Evolutionary conservation across 1,140 invertebrate genomes (phyloP).

Genomic region (Campodea augens): DNA sequence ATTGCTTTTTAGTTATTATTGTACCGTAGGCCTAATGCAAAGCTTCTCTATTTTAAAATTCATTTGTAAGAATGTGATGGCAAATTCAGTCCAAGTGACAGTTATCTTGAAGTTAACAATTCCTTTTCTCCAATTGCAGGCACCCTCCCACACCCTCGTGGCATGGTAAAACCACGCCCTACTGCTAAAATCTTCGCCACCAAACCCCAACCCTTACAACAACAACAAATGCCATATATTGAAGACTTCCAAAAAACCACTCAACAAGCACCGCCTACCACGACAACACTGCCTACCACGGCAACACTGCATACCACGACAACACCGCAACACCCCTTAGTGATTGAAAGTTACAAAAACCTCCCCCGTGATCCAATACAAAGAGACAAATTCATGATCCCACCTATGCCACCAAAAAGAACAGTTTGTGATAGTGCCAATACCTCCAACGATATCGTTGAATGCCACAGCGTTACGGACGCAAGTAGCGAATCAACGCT

Average conservation of each 20-base stretch:
- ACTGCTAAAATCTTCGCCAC: conserved; percentile 62
- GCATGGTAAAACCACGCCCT: conserved; percentile 56
- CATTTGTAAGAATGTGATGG: too few species aligned
- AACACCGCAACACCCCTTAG: conserved; percentile 41
- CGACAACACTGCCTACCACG: too few species aligned
- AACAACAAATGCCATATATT: too few species aligned
- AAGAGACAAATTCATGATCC: not conserved
- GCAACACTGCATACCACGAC: too few species aligned
- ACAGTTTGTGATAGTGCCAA: not conserved
- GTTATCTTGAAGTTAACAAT: too few species aligned
- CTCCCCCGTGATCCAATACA: not conserved
- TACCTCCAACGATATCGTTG: not conserved
- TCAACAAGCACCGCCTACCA: conserved; percentile 22
- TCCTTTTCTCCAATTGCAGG: too few species aligned
- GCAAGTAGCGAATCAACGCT: not conserved
- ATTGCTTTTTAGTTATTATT: too few species aligned
- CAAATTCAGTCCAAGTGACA: too few species aligned
- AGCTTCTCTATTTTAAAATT: too few species aligned
- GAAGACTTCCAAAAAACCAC: not conserved
- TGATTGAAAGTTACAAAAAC: conserved; percentile 6
- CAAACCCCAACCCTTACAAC: conserved; percentile 16
- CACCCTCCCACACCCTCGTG: conserved; percentile 62
- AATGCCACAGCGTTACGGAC: not conserved
- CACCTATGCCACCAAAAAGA: not conserved
- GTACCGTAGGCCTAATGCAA: too few species aligned